Conservation (phyloP, 1,140 invertebrate species). For the Daktulosphaira vitifoliae region DNA sequence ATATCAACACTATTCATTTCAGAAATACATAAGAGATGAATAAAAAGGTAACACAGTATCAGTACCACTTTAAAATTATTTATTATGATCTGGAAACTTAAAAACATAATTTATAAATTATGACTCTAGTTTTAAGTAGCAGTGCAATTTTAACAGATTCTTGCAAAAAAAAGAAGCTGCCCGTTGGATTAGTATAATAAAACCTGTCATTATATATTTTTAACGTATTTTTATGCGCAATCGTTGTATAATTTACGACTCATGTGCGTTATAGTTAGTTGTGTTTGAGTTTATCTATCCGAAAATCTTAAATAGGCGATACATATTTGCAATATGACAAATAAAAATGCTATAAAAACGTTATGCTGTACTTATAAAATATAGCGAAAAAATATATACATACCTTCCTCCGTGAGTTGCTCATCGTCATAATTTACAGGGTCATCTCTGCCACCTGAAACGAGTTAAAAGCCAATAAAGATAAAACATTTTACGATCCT, state of each 20-base stretch:
- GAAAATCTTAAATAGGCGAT: background rate
- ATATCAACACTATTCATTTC: too few relatives aligned
- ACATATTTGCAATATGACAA: background rate
- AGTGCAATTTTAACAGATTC: too few relatives aligned
- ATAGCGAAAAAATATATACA: conserved; percentile 37
- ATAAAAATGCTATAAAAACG: conserved; percentile 3
- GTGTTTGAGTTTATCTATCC: background rate
- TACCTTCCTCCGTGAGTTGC: conserved; percentile 50
- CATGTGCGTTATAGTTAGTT: background rate
- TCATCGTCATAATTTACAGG: conserved; percentile 44
- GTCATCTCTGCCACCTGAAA: conserved; percentile 46
- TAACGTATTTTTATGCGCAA: background rate
- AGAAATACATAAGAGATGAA: too few relatives aligned
- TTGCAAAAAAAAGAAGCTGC: too few relatives aligned
- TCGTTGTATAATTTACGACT: conserved; percentile 8
- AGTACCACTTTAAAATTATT: too few relatives aligned
- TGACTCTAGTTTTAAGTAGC: too few relatives aligned
- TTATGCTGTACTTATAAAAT: background rate
- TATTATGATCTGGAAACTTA: too few relatives aligned
- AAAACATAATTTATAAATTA: too few relatives aligned
- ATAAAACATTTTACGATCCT: background rate
- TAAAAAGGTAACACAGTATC: too few relatives aligned
- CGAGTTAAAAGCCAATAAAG: conserved; percentile 27
- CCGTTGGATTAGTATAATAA: background rate
- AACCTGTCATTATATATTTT: background rate